phyloP scores from a whole-genome alignment of 2,113 vertebrate species.

The Nothoprocta perdicaria region DNA sequence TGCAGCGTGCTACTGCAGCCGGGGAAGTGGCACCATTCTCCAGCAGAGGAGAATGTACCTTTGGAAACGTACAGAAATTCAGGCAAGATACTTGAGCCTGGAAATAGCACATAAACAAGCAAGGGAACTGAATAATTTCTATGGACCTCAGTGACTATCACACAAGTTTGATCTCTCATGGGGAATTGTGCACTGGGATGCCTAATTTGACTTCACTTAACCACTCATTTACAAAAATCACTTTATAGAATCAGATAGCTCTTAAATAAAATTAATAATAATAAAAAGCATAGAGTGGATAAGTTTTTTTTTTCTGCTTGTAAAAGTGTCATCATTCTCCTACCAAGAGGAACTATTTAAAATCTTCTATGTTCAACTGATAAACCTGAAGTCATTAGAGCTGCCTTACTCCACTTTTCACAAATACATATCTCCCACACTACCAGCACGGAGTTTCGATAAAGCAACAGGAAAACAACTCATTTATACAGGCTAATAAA shows the following conservation, averaged over 20 bases:
- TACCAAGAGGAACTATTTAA: neutral
- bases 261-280: neutral
- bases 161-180: neutral
- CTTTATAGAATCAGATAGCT: neutral
- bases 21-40: neutral
- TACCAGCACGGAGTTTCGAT: conserved; percentile 3
- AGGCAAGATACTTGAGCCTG: neutral
- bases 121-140: neutral
- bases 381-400: conserved; percentile 8
- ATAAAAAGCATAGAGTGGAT: neutral
- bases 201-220: neutral
- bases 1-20: neutral
- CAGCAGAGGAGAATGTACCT: neutral
- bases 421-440: neutral
- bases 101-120: neutral
- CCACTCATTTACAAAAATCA: neutral
- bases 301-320: neutral
- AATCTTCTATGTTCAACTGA: neutral
- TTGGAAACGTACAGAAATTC: conserved; percentile 15
- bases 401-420: neutral
- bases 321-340: neutral
- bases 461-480: conserved; percentile 24
- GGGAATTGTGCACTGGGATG: neutral
- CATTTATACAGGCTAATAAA: conserved; percentile 12
- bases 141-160: neutral